Percentiles rank a stretch among this genome's conserved stretches.
Evolutionary conservation across 2,797 vertebrate genomes (phyloP).

Genomic region (Danio kyathit): DNA sequence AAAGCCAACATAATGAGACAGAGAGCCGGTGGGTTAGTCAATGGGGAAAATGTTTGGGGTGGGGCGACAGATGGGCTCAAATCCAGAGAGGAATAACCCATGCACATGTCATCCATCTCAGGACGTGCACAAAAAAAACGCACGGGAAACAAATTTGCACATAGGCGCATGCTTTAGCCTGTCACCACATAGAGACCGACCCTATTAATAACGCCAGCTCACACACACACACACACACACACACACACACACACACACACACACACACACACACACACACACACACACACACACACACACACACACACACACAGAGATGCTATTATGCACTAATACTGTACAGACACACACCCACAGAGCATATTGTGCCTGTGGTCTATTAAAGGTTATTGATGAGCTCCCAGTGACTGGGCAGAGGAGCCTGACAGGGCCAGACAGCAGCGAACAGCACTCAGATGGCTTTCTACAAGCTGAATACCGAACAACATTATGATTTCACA

Average conservation of each 20-base stretch:
- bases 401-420: slow-evolving; percentile 63
- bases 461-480: slow-evolving; percentile 28
- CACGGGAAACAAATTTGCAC: slow-evolving; percentile 82
- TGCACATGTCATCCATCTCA: slow-evolving; percentile 60
- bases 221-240: slow-evolving; percentile 65
- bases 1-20: slow-evolving; percentile 26
- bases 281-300: slow-evolving; percentile 71
- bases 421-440: slow-evolving; percentile 43
- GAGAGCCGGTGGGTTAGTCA: slow-evolving; percentile 8
- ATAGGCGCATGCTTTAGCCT: slow-evolving; percentile 77
- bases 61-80: slow-evolving; percentile 55
- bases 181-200: slow-evolving; percentile 77
- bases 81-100: slow-evolving; percentile 70
- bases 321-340: slow-evolving; percentile 31
- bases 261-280: slow-evolving; percentile 52
- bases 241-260: slow-evolving; percentile 69
- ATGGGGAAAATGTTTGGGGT: slow-evolving; percentile 17
- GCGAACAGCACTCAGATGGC: slow-evolving; percentile 4
- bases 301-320: slow-evolving; percentile 30
- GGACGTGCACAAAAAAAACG: slow-evolving; percentile 67
- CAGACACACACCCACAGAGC: slow-evolving; percentile 70
- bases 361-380: slow-evolving; percentile 70
- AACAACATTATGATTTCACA: background rate
- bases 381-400: slow-evolving; percentile 78
- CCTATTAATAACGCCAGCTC: slow-evolving; percentile 83